Evolutionary conservation across 1,140 invertebrate genomes (phyloP).

Genomic region (Drosophila eugracilis): DNA sequence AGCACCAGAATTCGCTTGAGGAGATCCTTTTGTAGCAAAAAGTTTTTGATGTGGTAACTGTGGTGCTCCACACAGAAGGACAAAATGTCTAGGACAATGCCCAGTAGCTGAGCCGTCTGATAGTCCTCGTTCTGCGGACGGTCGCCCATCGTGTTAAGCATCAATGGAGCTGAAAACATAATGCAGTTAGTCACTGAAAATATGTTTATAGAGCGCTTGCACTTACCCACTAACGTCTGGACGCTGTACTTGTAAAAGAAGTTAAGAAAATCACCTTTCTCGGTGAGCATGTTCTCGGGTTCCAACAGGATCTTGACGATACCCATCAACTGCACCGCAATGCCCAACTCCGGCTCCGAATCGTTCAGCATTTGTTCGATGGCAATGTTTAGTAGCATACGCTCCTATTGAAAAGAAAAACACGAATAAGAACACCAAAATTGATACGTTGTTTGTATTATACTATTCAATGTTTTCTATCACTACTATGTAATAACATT

Average conservation of each 20-base stretch:
- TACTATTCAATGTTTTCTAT: too few species aligned
- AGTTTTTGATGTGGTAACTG: constrained; percentile 99
- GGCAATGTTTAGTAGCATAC: constrained; percentile 98
- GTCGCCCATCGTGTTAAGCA: constrained; percentile 95
- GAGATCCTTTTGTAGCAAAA: constrained; percentile 98
- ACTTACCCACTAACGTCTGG: constrained; percentile 94
- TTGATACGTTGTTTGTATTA: too few species aligned
- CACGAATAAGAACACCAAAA: background rate
- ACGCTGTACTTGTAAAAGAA: constrained; percentile 99
- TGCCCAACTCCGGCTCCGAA: constrained; percentile 95
- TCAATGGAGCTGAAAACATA: constrained; percentile 90
- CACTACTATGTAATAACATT: too few species aligned
- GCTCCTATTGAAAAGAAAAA: constrained; percentile 88
- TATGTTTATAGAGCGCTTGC: background rate
- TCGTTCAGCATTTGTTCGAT: constrained; percentile 98
- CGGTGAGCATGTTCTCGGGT: constrained; percentile 99
- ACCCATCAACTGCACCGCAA: constrained; percentile 97
- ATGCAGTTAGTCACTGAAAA: background rate
- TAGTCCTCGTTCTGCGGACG: constrained; percentile 96
- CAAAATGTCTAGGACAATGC: constrained; percentile 96
- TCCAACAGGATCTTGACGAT: constrained; percentile 97
- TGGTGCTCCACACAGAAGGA: constrained; percentile 99
- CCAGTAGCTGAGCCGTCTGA: constrained; percentile 97
- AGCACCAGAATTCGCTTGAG: constrained; percentile 96
- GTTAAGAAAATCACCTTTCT: constrained; percentile 98